Conservation (phyloP, 53 echinoderm and acorn worm genomes). For the Stichopus horrens region DNA sequence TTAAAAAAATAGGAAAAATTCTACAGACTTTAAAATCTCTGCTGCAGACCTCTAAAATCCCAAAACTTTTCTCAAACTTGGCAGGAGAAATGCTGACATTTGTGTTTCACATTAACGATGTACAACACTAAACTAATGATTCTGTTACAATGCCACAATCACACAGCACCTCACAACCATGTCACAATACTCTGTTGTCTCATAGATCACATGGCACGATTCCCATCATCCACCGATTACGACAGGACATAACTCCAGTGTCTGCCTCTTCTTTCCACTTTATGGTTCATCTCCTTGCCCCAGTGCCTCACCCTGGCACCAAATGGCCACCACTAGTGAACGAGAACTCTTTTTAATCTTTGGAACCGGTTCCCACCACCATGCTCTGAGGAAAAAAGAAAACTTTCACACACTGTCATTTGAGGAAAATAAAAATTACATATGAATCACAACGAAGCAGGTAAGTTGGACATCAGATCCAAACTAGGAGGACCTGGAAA, state of each 20-base stretch:
- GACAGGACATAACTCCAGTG: no score
- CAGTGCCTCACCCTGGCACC: no score
- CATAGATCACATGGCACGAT: no score
- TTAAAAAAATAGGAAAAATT: neutral
- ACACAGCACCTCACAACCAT: no score
- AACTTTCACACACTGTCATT: conserved; percentile 7
- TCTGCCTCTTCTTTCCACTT: no score
- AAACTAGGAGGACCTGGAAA: neutral
- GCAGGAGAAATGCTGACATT: conserved; percentile 23
- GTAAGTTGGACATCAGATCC: conserved; percentile 12
- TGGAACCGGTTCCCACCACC: neutral
- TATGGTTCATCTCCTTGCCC: no score
- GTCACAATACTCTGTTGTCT: no score
- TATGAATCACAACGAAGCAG: neutral
- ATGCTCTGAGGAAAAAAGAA: neutral
- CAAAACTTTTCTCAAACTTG: neutral
- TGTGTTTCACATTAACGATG: neutral
- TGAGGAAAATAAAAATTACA: neutral
- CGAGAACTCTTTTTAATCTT: neutral
- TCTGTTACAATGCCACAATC: no score
- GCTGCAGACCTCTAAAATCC: neutral
- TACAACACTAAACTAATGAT: no score
- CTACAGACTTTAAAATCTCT: neutral
- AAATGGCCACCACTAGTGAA: neutral
- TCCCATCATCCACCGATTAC: no score